Base-by-base conservation (phyloP, 2,797 vertebrate species). In the Apogon hyalosoma region DNA sequence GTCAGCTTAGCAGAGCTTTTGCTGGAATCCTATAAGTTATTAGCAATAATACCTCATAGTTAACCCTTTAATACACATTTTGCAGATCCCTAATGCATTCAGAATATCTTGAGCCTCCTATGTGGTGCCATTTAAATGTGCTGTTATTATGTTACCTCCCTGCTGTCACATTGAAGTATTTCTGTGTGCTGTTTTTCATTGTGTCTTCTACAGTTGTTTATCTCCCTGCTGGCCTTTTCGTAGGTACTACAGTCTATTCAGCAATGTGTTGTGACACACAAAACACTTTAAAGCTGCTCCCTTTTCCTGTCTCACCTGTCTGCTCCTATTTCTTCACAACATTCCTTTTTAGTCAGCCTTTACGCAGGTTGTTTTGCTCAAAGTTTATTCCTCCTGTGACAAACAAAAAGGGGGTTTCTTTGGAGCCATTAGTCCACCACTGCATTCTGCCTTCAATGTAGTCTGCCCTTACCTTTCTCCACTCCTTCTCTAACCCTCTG, bases 251-350 rank as follows among this genome's bases (percentile, higher is more conserved):
- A 6, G 10, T 39, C 28, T 52, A 36, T 56, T 24, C 43, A 56
- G 43, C 56, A 60, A 62, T 68, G 65, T 69, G 57, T 77, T 76
- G 69, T 82, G 76, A 79, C 73, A 75, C 61, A 54, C 49, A 67
- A 3, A 62, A 63, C 63, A 60, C 38, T 74, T 77, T 70, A 49
- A 77, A 46, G 60, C 51, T 70, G 54, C 53, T 69, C 53, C 60
- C 61, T 31, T 74, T 15, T 67, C 50, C 47, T 39, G 16, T 68
- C 61, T 67, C 51, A 69, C 64, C 67, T 77, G 61, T 58, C 61
- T 77, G 14, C 48, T 65, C 40, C 4, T 1, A 12, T 82, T 76
- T 73, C 38, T 64, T 70, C 49, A 60, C 68, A 56, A 40, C 54
- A 36, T 50, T 69, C 45, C 21, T 19, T 59, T 60, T 76, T 63